phyloP scores from a whole-genome alignment of 1,140 invertebrate genomes.

The Neodiprion lecontei region DNA sequence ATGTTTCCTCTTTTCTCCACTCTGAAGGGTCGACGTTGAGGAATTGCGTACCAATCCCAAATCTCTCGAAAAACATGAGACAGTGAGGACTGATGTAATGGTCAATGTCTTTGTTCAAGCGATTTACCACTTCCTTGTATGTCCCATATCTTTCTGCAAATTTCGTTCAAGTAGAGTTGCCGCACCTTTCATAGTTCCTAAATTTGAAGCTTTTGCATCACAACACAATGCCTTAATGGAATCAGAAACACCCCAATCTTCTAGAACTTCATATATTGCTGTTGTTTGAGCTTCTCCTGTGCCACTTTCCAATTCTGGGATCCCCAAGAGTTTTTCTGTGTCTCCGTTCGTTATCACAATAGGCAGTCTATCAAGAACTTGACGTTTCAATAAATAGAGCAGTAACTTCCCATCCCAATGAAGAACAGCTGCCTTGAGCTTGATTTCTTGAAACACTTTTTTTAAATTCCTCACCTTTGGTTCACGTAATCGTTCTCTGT shows the following conservation, averaged over 20 bases:
- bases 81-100: slow-evolving; percentile 21
- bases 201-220: slow-evolving; percentile 19
- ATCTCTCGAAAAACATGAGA: slow-evolving; percentile 26
- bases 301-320: slow-evolving; percentile 17
- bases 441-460: too few species aligned
- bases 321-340: slow-evolving; percentile 20
- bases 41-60: slow-evolving; percentile 23
- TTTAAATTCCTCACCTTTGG: too few species aligned
- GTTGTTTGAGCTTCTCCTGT: slow-evolving; percentile 18
- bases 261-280: slow-evolving; percentile 17
- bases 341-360: slow-evolving; percentile 18
- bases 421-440: neutral
- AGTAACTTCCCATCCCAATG: neutral
- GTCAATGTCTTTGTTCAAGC: slow-evolving; percentile 32
- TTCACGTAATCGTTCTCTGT: too few species aligned
- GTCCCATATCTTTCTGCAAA: neutral
- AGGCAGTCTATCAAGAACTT: neutral
- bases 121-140: slow-evolving; percentile 41
- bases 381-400: neutral
- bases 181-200: slow-evolving; percentile 15
- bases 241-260: slow-evolving; percentile 19
- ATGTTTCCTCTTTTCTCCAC: slow-evolving; percentile 23
- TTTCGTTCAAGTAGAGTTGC: slow-evolving; percentile 14
- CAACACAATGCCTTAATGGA: slow-evolving; percentile 20
- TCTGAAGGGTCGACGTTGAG: slow-evolving; percentile 19